Percentiles rank a stretch among this genome's conserved stretches.
Conservation (phyloP, 2,888 invertebrate species). For the Perizoma flavofasciatum region DNA sequence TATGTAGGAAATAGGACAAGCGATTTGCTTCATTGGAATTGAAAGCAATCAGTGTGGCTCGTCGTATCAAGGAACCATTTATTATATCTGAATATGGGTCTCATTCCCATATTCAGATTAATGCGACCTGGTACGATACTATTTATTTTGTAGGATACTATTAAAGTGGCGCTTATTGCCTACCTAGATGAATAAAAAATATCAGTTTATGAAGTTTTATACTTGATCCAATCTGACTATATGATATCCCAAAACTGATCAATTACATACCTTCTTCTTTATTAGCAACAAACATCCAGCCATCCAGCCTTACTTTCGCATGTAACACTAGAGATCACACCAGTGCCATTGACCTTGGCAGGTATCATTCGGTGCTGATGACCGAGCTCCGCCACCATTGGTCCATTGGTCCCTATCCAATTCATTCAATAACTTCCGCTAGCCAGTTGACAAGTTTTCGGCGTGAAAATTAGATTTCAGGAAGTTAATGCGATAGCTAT, state of each 20-base stretch:
- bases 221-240: too few relatives aligned
- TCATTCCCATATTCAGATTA: conserved; percentile 16
- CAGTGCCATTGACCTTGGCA: conserved; percentile 4
- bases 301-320: too few relatives aligned
- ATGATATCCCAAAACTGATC: too few relatives aligned
- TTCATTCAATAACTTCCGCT: conserved; percentile 2
- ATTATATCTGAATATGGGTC: too few relatives aligned
- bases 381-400: not conserved
- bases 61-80: conserved; percentile 15
- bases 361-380: conserved; percentile 12
- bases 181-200: too few relatives aligned
- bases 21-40: conserved; percentile 13
- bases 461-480: conserved; percentile 4
- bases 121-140: too few relatives aligned
- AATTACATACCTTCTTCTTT: too few relatives aligned
- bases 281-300: too few relatives aligned
- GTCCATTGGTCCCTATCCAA: conserved; percentile 10
- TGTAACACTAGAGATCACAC: not conserved
- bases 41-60: conserved; percentile 16
- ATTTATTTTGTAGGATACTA: too few relatives aligned
- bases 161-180: too few relatives aligned
- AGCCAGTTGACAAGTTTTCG: not conserved
- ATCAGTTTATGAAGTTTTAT: too few relatives aligned
- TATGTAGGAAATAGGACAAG: conserved; percentile 11
- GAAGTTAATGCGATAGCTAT: not conserved